A percentile compares a stretch with the other conserved stretches of the same genome.
These are phyloP conservation scores for Malthinus flaveolus DNA, from an alignment of 2,888 invertebrate genomes.

Conservation along the genomic window DNA sequence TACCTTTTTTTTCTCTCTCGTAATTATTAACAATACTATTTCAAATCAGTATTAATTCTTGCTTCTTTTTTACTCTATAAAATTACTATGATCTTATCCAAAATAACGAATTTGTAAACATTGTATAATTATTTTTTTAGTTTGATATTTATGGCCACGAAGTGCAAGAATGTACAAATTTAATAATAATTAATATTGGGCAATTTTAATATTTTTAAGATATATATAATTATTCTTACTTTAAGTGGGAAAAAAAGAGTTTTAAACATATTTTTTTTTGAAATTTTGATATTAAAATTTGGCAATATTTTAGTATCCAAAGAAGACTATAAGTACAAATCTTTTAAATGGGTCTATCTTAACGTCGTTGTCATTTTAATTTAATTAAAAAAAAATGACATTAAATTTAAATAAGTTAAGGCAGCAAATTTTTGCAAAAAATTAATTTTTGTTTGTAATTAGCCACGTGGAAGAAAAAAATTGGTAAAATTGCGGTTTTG, in stretches of 20 bases:
- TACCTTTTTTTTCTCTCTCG: not conserved
- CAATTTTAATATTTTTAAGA: constrained; percentile 20
- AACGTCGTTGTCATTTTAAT: too few relatives aligned
- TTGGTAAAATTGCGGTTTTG: not conserved
- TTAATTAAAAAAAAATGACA: not conserved
- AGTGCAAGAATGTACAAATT: constrained; percentile 17
- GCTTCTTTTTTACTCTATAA: not conserved
- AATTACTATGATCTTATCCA: not conserved
- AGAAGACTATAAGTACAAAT: constrained; percentile 27
- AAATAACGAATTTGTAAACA: too few relatives aligned
- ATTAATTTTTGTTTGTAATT: not conserved
- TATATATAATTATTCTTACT: constrained; percentile 15
- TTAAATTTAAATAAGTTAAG: not conserved
- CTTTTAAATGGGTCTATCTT: not conserved
- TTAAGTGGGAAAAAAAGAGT: constrained; percentile 31
- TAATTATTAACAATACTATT: too few relatives aligned
- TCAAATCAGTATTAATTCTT: too few relatives aligned
- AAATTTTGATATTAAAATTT: constrained; percentile 6
- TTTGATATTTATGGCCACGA: constrained; percentile 5
- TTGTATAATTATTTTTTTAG: not conserved
- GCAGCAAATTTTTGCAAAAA: not conserved
- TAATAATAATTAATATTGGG: constrained; percentile 13
- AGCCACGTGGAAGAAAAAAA: not conserved
- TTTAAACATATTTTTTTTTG: constrained; percentile 6
- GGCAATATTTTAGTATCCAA: constrained; percentile 28